Base-by-base conservation (phyloP, 2,797 vertebrate species). In the Pipistrellus pipistrellus region DNA sequence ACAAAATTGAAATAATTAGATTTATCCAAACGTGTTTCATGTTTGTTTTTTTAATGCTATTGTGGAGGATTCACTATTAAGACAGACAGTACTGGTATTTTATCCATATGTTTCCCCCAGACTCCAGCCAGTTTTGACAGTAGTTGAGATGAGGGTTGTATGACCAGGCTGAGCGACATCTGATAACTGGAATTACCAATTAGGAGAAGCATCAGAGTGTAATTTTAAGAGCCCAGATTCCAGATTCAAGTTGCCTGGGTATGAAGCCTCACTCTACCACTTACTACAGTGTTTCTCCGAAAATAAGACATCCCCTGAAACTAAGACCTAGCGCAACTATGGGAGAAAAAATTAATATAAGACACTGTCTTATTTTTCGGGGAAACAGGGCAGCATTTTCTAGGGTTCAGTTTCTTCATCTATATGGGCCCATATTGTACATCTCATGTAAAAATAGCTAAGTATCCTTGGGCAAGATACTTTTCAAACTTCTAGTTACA, bases 381-480 rank as follows among this genome's bases (percentile, higher is more conserved):
- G 6, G 38, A 41, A 41, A 41, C 38, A 41, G 38, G 38, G 38
- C 7, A 66, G 25, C 8, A 32, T 41, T 68, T 9, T 80, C 30
- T 44, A 62, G 12, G 48, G n/a, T 68, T 62, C 81, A 21, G 30
- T 75, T 55, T 96, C 64, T 75, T 82, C 53, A 73, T 82, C 64
- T 83, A 20, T 30, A 57, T 53, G 55, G 71, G 46, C 46, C 46
- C 30, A 51, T n/a, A 51, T 76, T 76, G 3, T 51, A 0, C 11
- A 32, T 32, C n/a, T 53, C 27, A 30, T 62, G 6, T 30, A 62
- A 62, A 62, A 30, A 30, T 62, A 87, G 9, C 2, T 57, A 6
- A 23, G 46, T 69, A 66, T 73, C 10, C 3, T 72, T 38, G 15
- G n/a, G 4, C n/a, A 73, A 76, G 32, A 35, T 48, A 68, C 32